Conservation (phyloP, 2,888 invertebrate genomes). For the Globia sparganii region DNA sequence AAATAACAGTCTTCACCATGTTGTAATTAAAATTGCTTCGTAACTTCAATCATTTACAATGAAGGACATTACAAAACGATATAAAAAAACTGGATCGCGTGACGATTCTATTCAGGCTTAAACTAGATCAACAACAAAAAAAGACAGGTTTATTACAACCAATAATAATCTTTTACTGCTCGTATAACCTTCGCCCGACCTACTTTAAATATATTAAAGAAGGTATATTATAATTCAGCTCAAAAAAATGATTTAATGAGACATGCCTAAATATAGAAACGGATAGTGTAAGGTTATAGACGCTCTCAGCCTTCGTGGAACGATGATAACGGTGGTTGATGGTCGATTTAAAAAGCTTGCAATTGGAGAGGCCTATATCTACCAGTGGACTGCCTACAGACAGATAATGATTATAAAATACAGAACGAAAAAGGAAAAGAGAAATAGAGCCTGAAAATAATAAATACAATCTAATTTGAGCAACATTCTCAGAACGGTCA, state of each 20-base stretch:
- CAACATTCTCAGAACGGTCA: constrained; percentile 33
- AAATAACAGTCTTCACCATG: background rate
- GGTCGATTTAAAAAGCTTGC: background rate
- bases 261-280: background rate
- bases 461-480: constrained; percentile 52
- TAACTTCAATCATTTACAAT: constrained; percentile 3
- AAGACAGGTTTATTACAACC: background rate
- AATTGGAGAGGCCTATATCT: background rate
- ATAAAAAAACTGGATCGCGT: constrained; percentile 27
- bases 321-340: background rate
- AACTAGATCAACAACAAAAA: constrained; percentile 19
- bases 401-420: background rate
- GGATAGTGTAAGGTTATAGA: background rate
- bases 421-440: background rate
- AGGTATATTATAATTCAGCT: background rate
- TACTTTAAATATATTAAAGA: constrained; percentile 5
- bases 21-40: background rate
- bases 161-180: background rate
- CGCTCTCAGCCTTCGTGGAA: too few species aligned
- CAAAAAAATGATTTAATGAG: background rate
- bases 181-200: constrained; percentile 28
- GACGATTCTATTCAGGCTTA: constrained; percentile 30
- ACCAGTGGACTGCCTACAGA: background rate
- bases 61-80: constrained; percentile 4
- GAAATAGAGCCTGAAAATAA: constrained; percentile 5